These are phyloP conservation scores for Leuciscus waleckii DNA, from an alignment of 2,797 vertebrate genomes.

Conservation along the genomic window DNA sequence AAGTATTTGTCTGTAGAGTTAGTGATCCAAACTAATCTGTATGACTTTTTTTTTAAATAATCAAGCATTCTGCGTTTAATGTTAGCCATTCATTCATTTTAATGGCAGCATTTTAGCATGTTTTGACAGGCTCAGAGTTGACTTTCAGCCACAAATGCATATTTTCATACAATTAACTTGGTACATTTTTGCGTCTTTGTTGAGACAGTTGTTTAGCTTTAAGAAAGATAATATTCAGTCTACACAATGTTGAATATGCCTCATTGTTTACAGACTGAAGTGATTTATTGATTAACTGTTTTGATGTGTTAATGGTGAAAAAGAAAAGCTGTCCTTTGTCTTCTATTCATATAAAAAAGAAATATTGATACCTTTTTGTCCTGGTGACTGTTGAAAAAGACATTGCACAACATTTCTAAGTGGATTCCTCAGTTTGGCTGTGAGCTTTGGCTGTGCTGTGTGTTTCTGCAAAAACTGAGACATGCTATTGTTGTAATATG, in stretches of 20 bases:
- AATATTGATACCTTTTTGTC: not conserved
- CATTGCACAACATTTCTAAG: slow-evolving; percentile 55
- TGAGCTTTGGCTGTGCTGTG: slow-evolving; percentile 24
- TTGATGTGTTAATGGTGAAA: not conserved
- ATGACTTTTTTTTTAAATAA: slow-evolving; percentile 33
- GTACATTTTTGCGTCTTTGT: not conserved
- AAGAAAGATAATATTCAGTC: not conserved
- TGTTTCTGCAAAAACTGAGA: slow-evolving; percentile 3
- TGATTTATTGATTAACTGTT: slow-evolving; percentile 1
- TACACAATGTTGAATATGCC: not conserved
- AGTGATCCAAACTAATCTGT: slow-evolving; percentile 7
- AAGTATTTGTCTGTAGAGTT: not conserved
- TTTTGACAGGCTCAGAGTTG: slow-evolving; percentile 24
- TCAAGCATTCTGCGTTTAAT: not conserved
- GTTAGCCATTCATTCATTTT: slow-evolving; percentile 12
- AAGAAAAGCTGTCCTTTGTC: not conserved
- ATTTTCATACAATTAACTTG: not conserved
- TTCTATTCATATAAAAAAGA: not conserved
- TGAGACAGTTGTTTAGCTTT: not conserved
- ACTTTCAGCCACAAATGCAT: not conserved
- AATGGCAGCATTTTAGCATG: slow-evolving; percentile 26
- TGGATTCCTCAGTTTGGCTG: not conserved
- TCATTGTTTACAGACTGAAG: not conserved
- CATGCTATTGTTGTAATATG: not conserved
- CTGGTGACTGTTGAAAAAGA: not conserved